Base-by-base conservation (phyloP, 2,113 vertebrate genomes). In the Beaufortia kweichowensis region DNA sequence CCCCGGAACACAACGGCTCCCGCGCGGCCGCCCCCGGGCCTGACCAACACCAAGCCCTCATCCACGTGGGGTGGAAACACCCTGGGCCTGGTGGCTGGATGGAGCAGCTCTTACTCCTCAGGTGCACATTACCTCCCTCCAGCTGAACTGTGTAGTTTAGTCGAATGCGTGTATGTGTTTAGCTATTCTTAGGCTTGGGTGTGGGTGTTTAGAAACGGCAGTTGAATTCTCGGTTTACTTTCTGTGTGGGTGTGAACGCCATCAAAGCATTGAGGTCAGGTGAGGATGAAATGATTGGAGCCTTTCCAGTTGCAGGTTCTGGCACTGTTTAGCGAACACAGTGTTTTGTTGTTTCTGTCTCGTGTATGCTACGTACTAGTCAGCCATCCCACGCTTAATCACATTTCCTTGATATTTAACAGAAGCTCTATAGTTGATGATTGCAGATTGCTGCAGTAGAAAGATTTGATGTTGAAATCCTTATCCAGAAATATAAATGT, bases 31-130 rank as follows among this genome's bases (percentile, higher is more conserved):
- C 97, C 96, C 17, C 97, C 97, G 24, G 97, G 97, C 84, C 84
- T 99, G 78, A 94, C 94, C 28, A 96, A 95, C 87, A 89, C 93
- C 91, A 98, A 98, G 92, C 94, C 95, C 88, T 96, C 95, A 64
- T 96, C 97, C 64, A 95, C 96, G 1, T 99, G 97, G 97, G 95
- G 95, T 23, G 94, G 95, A 77, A 94, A 92, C 86, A 93, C 95
- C 78, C 92, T 98, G 65, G 91, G 92, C 63, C 84, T 93, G 80
- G 86, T 86, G 33, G 90, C 91, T 66, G 94, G 95, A 81, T 99
- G 95, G 96, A 95, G 94, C 92, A 94, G 94, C 92, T 96, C 96
- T 57, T 98, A 98, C 89, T 94, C 96, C 86, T 94, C 96, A 73
- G 94, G 92, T 91, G 85, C 11, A 12, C 2, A 11, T 7, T 7